Conservation (phyloP, 1,140 invertebrate genomes). For the Drosophila lacteicornis region DNA sequence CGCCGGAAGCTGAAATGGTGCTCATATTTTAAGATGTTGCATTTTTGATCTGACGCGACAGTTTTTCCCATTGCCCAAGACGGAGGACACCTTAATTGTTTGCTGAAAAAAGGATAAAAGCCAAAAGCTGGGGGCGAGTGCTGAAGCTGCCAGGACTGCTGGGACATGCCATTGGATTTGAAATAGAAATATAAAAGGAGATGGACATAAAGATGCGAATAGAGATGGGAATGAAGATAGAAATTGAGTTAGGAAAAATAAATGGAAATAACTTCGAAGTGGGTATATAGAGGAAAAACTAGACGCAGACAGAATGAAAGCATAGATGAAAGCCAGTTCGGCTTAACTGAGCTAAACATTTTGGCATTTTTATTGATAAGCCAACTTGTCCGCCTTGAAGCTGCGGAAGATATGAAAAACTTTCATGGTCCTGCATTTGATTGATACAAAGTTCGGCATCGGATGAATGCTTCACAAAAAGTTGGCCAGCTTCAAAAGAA, state of each 20-base stretch:
- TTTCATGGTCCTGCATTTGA: constrained; percentile 34
- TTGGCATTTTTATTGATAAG: constrained; percentile 49
- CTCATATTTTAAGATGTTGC: constrained; percentile 66
- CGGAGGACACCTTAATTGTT: constrained; percentile 54
- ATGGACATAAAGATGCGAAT: constrained; percentile 8
- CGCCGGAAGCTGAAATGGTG: constrained; percentile 48
- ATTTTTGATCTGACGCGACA: constrained; percentile 67
- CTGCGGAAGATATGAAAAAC: constrained; percentile 22
- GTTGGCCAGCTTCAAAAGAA: constrained; percentile 18
- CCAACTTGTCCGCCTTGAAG: constrained; percentile 6
- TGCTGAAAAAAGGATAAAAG: constrained; percentile 21
- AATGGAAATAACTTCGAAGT: constrained; percentile 19
- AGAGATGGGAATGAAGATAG: constrained; percentile 21
- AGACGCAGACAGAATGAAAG: background rate
- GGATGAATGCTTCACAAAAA: constrained; percentile 13
- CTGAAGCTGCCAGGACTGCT: constrained; percentile 1
- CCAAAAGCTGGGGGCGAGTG: background rate
- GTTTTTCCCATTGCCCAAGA: constrained; percentile 51
- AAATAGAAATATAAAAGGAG: constrained; percentile 24
- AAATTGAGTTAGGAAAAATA: constrained; percentile 19
- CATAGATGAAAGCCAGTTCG: constrained; percentile 29
- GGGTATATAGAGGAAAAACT: background rate
- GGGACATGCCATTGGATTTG: constrained; percentile 27
- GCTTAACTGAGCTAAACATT: constrained; percentile 37
- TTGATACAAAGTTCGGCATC: constrained; percentile 44